phyloP scores from a whole-genome alignment of 2,113 vertebrate genomes.

The Platycercus adscitus region DNA sequence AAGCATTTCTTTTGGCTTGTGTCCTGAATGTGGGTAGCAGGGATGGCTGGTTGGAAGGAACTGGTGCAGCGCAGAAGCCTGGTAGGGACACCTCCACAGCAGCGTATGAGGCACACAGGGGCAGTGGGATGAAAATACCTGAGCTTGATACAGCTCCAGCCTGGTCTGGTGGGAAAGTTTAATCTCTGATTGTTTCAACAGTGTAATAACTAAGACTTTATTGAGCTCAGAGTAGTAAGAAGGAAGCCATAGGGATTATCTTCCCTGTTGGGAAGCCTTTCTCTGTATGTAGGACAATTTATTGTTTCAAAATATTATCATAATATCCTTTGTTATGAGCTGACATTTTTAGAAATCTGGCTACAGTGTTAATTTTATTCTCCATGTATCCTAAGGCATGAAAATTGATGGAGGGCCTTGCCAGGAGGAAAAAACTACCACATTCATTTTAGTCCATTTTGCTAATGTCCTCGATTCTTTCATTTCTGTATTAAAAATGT shows the following conservation, averaged over 20 bases:
- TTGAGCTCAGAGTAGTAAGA: background rate
- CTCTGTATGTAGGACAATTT: background rate
- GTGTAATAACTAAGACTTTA: background rate
- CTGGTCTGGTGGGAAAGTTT: background rate
- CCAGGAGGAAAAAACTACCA: background rate
- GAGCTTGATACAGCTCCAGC: background rate
- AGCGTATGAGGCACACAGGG: rapidly evolving
- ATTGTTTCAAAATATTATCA: background rate
- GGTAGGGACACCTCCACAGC: rapidly evolving
- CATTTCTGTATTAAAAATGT: background rate
- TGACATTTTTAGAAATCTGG: background rate
- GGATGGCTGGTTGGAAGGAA: rapidly evolving
- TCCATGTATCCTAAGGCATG: background rate
- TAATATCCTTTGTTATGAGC: background rate
- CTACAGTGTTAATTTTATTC: background rate
- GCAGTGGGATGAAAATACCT: rapidly evolving
- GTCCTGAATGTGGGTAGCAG: rapidly evolving
- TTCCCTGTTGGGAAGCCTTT: background rate
- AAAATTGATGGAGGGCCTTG: background rate
- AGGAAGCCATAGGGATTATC: background rate
- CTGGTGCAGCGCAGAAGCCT: rapidly evolving
- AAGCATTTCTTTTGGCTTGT: background rate
- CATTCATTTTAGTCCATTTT: background rate
- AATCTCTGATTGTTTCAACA: background rate
- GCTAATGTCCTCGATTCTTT: background rate